A percentile compares a stretch with the other conserved stretches of the same genome.
Conservation (phyloP, 1,140 invertebrate genomes). For the Cydia strobilella region DNA sequence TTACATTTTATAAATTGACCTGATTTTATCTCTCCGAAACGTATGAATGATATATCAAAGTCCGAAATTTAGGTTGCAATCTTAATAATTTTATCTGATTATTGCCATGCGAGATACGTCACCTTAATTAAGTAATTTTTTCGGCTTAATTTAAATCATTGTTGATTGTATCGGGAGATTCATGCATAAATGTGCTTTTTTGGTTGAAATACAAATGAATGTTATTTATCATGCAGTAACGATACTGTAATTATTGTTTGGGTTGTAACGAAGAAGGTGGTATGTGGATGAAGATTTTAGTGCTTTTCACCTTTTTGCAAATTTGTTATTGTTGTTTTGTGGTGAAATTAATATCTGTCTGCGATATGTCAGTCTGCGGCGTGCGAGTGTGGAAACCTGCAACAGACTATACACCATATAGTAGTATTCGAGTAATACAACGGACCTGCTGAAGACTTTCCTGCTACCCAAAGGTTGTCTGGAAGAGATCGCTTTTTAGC, state of each 20-base stretch:
- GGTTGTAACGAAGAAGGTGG: neutral
- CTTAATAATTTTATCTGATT: slow-evolving; percentile 66
- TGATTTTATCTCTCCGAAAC: slow-evolving; percentile 53
- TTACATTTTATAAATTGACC: slow-evolving; percentile 55
- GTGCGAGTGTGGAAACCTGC: no score
- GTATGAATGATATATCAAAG: slow-evolving; percentile 67
- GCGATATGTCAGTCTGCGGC: no score
- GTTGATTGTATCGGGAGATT: slow-evolving; percentile 41
- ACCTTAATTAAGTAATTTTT: slow-evolving; percentile 61
- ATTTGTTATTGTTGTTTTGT: slow-evolving; percentile 6
- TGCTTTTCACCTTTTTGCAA: neutral
- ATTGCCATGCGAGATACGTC: slow-evolving; percentile 35
- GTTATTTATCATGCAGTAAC: slow-evolving; percentile 23
- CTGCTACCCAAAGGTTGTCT: no score
- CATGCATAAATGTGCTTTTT: slow-evolving; percentile 29
- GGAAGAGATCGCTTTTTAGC: no score
- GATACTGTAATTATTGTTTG: slow-evolving; percentile 26
- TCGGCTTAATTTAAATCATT: slow-evolving; percentile 38
- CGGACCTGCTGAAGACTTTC: no score
- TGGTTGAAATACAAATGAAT: slow-evolving; percentile 30
- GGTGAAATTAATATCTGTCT: neutral
- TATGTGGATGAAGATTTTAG: neutral
- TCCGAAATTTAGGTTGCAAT: slow-evolving; percentile 62
- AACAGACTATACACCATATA: no score
- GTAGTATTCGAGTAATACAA: no score